A percentile compares a stretch with the other conserved stretches of the same genome.
phyloP scores from a whole-genome alignment of 2,888 invertebrate species.

The Lasioglossum vierecki region DNA sequence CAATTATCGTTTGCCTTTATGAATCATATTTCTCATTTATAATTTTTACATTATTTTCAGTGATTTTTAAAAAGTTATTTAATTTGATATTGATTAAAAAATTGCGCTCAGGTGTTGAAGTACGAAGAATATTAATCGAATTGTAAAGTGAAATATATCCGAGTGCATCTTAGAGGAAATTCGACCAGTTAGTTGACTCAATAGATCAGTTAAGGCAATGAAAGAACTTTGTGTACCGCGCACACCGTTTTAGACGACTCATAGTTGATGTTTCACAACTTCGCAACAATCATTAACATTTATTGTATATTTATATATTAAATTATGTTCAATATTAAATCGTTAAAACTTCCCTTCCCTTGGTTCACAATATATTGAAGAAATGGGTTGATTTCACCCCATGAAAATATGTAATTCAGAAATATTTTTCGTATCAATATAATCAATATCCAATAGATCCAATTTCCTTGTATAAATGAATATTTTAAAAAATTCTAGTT shows the following conservation, averaged over 20 bases:
- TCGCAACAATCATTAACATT: background rate
- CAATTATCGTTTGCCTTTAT: background rate
- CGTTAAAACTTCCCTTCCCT: background rate
- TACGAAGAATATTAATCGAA: background rate
- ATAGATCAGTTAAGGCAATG: conserved; percentile 34
- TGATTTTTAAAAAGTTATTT: background rate
- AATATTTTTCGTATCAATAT: background rate
- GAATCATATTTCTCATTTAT: background rate
- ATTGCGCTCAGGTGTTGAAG: background rate
- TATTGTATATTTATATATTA: background rate
- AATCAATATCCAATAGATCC: too few species aligned
- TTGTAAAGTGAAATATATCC: conserved; percentile 11
- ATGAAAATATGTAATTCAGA: background rate
- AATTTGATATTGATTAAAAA: background rate
- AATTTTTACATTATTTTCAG: background rate
- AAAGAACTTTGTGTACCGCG: conserved; percentile 20
- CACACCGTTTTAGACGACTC: conserved; percentile 24
- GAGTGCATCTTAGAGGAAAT: conserved; percentile 21
- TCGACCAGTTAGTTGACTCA: conserved; percentile 22
- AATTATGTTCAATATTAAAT: background rate
- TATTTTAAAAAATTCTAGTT: background rate
- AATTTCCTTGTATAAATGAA: background rate
- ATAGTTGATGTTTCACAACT: conserved; percentile 7
- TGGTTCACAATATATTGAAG: too few species aligned
- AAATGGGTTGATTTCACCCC: background rate